These are phyloP conservation scores for Malurus splendens DNA, from an alignment of 2,797 vertebrate species.

Conservation along the genomic window DNA sequence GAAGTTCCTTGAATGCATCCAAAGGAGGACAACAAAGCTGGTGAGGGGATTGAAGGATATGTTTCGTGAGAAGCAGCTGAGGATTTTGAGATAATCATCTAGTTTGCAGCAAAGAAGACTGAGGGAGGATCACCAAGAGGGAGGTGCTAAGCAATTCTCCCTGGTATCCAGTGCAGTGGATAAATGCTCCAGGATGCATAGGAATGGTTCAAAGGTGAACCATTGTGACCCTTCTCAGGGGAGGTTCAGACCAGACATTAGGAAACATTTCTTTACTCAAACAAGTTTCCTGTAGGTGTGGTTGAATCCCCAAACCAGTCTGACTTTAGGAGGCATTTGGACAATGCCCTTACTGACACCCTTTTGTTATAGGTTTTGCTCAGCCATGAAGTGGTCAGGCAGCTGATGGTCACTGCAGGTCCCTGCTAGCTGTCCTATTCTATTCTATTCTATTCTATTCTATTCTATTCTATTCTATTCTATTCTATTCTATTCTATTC, in stretches of 20 bases:
- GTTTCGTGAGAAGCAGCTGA: not conserved
- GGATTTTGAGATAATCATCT: not conserved
- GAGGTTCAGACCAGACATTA: not conserved
- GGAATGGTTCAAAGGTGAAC: not conserved
- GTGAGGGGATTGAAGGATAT: not conserved
- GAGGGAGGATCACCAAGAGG: not conserved
- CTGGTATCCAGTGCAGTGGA: not conserved
- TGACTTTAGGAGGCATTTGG: not conserved
- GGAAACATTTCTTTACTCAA: not conserved
- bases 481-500: not conserved
- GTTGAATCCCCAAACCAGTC: not conserved
- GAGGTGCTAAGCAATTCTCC: not conserved
- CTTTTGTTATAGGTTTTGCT: not conserved
- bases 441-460: not conserved
- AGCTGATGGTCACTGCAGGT: not conserved
- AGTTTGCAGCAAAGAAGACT: not conserved
- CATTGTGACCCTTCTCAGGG: not conserved
- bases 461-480: not conserved
- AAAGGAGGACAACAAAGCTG: not conserved
- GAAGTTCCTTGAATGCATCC: not conserved
- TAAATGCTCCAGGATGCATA: fast-evolving
- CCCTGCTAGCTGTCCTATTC: not conserved
- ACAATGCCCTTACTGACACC: not conserved
- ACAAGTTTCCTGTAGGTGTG: not conserved
- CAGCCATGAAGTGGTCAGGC: not conserved